Evolutionary conservation across 2,888 invertebrate genomes (phyloP).

Genomic region (Chrysina gloriosa): DNA sequence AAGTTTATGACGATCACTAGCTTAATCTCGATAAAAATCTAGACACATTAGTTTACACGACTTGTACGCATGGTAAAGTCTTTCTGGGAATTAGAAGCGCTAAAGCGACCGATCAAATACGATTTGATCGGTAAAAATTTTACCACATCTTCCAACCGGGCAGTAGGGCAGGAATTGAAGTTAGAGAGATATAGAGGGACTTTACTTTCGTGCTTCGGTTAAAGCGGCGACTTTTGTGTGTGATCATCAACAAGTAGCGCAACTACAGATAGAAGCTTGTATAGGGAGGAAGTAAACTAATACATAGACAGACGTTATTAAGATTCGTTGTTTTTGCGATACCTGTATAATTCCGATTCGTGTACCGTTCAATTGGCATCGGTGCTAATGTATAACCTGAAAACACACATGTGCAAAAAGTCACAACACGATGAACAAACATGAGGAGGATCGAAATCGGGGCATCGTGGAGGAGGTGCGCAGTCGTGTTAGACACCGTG

Average conservation of each 20-base stretch:
- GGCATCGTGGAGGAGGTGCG: neutral
- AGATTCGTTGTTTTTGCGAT: conserved; percentile 23
- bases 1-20: neutral
- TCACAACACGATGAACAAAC: conserved; percentile 24
- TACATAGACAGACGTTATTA: neutral
- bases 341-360: conserved; percentile 51
- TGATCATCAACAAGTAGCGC: neutral
- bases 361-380: conserved; percentile 47
- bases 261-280: neutral
- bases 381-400: conserved; percentile 50
- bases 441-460: neutral
- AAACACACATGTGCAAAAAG: conserved; percentile 44
- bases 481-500: conserved; percentile 3
- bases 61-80: conserved; percentile 3
- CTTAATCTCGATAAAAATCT: neutral
- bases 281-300: neutral
- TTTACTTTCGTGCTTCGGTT: neutral
- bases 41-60: neutral
- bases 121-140: neutral
- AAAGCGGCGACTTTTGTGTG: neutral
- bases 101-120: neutral
- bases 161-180: neutral
- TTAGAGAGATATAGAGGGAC: neutral
- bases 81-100: neutral
- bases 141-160: conserved; percentile 6